Conservation (phyloP, 2,888 invertebrate genomes). For the Trichopria drosophilae region DNA sequence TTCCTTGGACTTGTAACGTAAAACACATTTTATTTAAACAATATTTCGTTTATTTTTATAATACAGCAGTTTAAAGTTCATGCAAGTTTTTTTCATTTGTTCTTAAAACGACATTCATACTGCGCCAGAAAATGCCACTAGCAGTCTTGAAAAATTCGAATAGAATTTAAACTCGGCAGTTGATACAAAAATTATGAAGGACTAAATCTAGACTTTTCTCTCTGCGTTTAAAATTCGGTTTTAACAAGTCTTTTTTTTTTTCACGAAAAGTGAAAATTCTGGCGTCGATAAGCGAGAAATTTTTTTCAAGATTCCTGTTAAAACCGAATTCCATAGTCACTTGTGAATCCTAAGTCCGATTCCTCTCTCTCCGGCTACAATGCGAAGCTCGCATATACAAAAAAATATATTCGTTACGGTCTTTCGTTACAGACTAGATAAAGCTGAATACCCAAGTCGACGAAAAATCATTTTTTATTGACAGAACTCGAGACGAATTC, state of each 20-base stretch:
- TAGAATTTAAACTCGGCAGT: too few species aligned
- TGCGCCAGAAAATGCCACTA: conserved; percentile 43
- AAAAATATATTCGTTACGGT: conserved; percentile 34
- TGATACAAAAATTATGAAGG: too few species aligned
- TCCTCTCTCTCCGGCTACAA: conserved; percentile 27
- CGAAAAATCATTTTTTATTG: conserved; percentile 23
- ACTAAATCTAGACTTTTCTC: too few species aligned
- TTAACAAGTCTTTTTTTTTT: too few species aligned
- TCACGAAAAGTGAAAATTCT: too few species aligned
- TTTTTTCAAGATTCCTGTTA: too few species aligned
- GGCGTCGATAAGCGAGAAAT: too few species aligned
- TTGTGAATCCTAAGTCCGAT: conserved; percentile 16
- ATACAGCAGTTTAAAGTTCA: conserved; percentile 50
- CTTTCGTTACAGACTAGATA: conserved; percentile 51
- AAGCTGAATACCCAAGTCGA: conserved; percentile 48
- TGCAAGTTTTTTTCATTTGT: conserved; percentile 34
- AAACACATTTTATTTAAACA: conserved; percentile 58
- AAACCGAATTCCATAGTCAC: too few species aligned
- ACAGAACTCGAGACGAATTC: too few species aligned
- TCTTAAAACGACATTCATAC: conserved; percentile 38
- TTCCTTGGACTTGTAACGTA: too few species aligned
- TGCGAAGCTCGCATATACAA: too few species aligned
- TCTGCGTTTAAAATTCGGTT: too few species aligned
- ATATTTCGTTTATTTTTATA: conserved; percentile 53
- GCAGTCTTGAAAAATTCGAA: conserved; percentile 44